A percentile compares a stretch with the other conserved stretches of the same genome.
Evolutionary conservation across 2,888 invertebrate genomes (phyloP).

Genomic region (Dorcus hopei): DNA sequence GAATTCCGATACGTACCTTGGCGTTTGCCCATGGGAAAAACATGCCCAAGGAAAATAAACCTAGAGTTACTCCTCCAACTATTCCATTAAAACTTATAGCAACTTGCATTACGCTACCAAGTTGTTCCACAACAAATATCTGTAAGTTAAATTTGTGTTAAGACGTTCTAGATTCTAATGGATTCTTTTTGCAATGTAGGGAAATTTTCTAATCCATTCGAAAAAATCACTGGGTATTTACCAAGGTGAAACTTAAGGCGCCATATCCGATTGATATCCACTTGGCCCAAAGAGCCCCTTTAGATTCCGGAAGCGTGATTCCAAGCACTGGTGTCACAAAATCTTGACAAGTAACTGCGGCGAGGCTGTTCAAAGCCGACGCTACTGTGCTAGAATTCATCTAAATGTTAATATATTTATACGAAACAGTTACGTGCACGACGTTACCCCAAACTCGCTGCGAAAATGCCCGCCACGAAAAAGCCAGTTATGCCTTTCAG

Average conservation of each 20-base stretch:
- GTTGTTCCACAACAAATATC: slow-evolving; percentile 80
- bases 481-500: slow-evolving; percentile 82
- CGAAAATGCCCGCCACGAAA: slow-evolving; percentile 94
- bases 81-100: slow-evolving; percentile 86
- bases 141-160: slow-evolving; percentile 22
- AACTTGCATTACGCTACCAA: slow-evolving; percentile 86
- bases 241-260: slow-evolving; percentile 60
- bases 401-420: slow-evolving; percentile 23
- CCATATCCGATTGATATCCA: slow-evolving; percentile 70
- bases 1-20: slow-evolving; percentile 55
- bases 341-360: slow-evolving; percentile 89
- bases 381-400: slow-evolving; percentile 77
- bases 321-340: slow-evolving; percentile 71
- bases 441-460: slow-evolving; percentile 87
- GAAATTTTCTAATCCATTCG: too few species aligned
- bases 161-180: background rate
- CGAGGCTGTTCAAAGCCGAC: slow-evolving; percentile 89
- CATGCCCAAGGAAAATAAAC: slow-evolving; percentile 85
- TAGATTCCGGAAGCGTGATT: slow-evolving; percentile 67
- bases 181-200: too few species aligned
- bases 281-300: slow-evolving; percentile 71
- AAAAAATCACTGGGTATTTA: slow-evolving; percentile 33
- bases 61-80: slow-evolving; percentile 83
- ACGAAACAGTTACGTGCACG: background rate
- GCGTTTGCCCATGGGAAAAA: slow-evolving; percentile 84